Conservation (phyloP, 2,888 invertebrate genomes). For the Furcula furcula region DNA sequence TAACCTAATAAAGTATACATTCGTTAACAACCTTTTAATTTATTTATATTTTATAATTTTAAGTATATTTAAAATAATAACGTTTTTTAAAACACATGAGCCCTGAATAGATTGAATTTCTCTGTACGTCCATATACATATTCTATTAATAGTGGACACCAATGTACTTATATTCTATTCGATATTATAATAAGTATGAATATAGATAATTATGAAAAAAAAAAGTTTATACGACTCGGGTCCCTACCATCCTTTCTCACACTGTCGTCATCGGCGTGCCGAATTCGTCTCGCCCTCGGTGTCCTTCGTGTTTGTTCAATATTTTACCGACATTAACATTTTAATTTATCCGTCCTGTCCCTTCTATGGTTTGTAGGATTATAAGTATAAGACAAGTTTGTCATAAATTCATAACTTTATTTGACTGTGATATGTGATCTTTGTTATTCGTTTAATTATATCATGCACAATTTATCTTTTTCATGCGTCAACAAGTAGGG, state of each 20-base stretch:
- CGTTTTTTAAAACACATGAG: not conserved
- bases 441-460: no score
- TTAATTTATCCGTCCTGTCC: conserved; percentile 40
- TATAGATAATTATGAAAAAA: no score
- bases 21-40: not conserved
- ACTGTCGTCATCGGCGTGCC: conserved; percentile 35
- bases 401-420: conserved; percentile 47
- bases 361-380: conserved; percentile 37
- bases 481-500: no score
- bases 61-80: not conserved
- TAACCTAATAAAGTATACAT: not conserved
- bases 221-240: conserved; percentile 3
- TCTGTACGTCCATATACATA: no score
- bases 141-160: no score
- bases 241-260: conserved; percentile 26
- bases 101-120: no score
- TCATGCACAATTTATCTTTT: no score
- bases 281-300: conserved; percentile 42
- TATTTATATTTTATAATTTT: not conserved
- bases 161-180: no score
- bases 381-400: conserved; percentile 37
- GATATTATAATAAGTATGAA: no score
- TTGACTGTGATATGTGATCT: conserved; percentile 30
- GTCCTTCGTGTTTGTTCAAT: conserved; percentile 41
- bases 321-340: conserved; percentile 48